Conservation (phyloP, 1,140 invertebrate genomes). For the Lasioglossum baleicum region DNA sequence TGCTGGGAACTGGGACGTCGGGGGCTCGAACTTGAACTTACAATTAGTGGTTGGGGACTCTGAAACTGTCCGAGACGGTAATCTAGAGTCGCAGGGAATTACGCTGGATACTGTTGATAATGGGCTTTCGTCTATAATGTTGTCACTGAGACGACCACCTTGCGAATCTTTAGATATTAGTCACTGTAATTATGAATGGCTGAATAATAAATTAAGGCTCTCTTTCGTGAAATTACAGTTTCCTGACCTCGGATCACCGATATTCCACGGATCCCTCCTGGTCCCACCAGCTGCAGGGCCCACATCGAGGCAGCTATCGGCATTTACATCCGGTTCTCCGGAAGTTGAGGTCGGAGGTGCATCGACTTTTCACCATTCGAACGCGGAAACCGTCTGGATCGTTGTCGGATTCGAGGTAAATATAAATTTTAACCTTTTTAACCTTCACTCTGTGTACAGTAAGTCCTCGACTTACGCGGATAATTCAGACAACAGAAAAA, state of each 20-base stretch:
- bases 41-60: no score
- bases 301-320: conserved; percentile 8
- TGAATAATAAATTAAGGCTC: conserved; percentile 60
- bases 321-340: conserved; percentile 16
- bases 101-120: no score
- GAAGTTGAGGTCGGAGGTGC: conserved; percentile 13
- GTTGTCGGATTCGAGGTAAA: conserved; percentile 55
- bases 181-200: conserved; percentile 54
- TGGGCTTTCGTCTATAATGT: not conserved
- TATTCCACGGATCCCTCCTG: conserved; percentile 46
- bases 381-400: conserved; percentile 21
- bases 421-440: no score
- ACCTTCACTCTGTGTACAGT: no score
- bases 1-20: no score
- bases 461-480: no score
- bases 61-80: no score
- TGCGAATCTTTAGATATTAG: conserved; percentile 61
- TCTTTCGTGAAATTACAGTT: conserved; percentile 79
- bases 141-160: no score
- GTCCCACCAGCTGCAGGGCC: conserved; percentile 18
- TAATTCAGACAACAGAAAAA: no score
- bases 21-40: no score
- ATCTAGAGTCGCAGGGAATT: no score
- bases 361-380: conserved; percentile 36
- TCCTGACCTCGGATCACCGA: conserved; percentile 66